A percentile compares a stretch with the other conserved stretches of the same genome.
Conservation (phyloP, 2,888 invertebrate species). For the Mellilla xanthometata region DNA sequence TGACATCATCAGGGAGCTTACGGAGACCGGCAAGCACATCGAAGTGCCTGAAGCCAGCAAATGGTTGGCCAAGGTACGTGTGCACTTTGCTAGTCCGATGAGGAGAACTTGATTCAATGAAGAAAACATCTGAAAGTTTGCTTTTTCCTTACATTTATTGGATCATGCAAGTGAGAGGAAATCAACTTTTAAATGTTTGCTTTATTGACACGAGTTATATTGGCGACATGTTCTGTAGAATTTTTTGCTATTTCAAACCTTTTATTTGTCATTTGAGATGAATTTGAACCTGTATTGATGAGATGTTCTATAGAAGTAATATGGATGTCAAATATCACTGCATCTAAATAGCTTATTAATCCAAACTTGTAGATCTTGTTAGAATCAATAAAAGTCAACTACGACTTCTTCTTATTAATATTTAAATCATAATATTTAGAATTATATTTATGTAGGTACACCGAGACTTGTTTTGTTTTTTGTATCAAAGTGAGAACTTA, state of each 20-base stretch:
- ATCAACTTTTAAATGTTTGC: too few species aligned
- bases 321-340: too few species aligned
- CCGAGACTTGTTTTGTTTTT: not conserved
- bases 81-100: constrained; percentile 47
- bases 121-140: too few species aligned
- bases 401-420: too few species aligned
- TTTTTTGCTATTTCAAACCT: not conserved
- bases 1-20: constrained; percentile 92
- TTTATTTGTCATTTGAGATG: constrained; percentile 6
- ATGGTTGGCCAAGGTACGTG: constrained; percentile 89
- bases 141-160: too few species aligned
- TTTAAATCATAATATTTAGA: not conserved
- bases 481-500: constrained; percentile 10
- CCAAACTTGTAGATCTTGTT: too few species aligned
- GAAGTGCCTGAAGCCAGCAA: constrained; percentile 91
- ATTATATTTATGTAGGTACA: not conserved
- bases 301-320: too few species aligned
- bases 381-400: too few species aligned
- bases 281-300: not conserved
- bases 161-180: too few species aligned
- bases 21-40: constrained; percentile 88
- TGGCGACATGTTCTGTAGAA: too few species aligned
- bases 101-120: constrained; percentile 27
- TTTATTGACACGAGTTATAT: too few species aligned
- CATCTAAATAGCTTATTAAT: too few species aligned